Conservation (phyloP, 2,113 vertebrate genomes). For the Entelurus aequoreus region DNA sequence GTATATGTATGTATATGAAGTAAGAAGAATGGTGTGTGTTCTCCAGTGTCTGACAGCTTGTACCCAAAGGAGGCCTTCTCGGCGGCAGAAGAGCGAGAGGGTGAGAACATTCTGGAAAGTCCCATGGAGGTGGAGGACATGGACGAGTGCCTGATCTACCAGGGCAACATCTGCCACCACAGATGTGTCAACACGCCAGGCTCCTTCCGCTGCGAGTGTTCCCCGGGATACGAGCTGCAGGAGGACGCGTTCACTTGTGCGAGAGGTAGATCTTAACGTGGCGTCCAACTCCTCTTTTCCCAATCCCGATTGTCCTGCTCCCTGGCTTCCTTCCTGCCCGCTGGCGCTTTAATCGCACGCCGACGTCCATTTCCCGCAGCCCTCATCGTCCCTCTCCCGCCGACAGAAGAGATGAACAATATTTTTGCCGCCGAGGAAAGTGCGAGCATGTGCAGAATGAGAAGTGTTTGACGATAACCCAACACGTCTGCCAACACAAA, state of each 20-base stretch:
- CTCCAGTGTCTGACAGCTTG: conserved; percentile 76
- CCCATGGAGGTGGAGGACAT: conserved; percentile 76
- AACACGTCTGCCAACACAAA: conserved; percentile 38
- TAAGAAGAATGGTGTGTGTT: conserved; percentile 1
- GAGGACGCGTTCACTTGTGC: conserved; percentile 75
- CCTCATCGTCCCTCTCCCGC: conserved; percentile 31
- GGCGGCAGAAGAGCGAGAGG: conserved; percentile 68
- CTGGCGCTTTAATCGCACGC: conserved; percentile 49
- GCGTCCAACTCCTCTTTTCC: no score
- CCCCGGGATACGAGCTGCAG: conserved; percentile 80
- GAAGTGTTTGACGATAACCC: conserved; percentile 28
- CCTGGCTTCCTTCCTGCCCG: conserved; percentile 59
- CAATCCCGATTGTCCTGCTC: conserved; percentile 33
- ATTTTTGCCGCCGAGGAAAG: conserved; percentile 6
- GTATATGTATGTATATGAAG: background rate
- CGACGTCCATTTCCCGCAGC: conserved; percentile 59
- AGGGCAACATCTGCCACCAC: conserved; percentile 78
- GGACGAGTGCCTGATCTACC: conserved; percentile 81
- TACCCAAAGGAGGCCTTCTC: conserved; percentile 81
- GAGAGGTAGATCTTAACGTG: conserved; percentile 68
- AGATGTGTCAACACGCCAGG: conserved; percentile 81
- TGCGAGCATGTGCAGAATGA: conserved; percentile 10
- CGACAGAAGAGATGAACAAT: conserved; percentile 11
- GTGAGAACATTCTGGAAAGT: conserved; percentile 54
- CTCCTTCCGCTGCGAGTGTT: conserved; percentile 84